Conservation (phyloP, 2,888 invertebrate species). For the Liodrosophila aerea region DNA sequence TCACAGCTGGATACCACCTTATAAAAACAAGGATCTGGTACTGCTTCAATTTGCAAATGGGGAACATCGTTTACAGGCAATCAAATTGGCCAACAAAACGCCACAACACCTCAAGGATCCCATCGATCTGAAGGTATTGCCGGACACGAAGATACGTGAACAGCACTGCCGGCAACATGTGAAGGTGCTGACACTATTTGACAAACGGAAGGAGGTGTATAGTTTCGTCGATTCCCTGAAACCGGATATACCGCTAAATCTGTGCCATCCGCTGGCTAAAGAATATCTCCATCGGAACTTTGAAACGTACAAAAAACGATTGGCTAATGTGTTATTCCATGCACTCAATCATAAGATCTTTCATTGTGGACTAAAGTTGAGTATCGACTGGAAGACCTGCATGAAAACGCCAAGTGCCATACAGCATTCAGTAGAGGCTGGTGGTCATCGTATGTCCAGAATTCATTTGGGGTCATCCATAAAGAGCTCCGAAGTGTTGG, state of each 20-base stretch:
- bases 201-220: slow-evolving; percentile 30
- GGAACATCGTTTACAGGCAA: slow-evolving; percentile 42
- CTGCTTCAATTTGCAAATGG: slow-evolving; percentile 33
- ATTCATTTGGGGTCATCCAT: slow-evolving; percentile 46
- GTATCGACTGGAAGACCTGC: slow-evolving; percentile 32
- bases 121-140: slow-evolving; percentile 50
- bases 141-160: slow-evolving; percentile 30
- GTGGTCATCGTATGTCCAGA: slow-evolving; percentile 30
- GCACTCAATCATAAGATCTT: slow-evolving; percentile 57
- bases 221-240: slow-evolving; percentile 55
- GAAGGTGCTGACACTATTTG: slow-evolving; percentile 17
- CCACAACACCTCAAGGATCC: slow-evolving; percentile 49
- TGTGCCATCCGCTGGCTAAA: slow-evolving; percentile 61
- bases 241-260: slow-evolving; percentile 28
- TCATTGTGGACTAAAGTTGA: slow-evolving; percentile 47
- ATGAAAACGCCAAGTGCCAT: slow-evolving; percentile 30
- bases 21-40: slow-evolving; percentile 32
- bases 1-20: not conserved
- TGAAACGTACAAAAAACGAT: slow-evolving; percentile 10
- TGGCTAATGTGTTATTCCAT: slow-evolving; percentile 49
- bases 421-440: slow-evolving; percentile 23
- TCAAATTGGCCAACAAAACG: slow-evolving; percentile 40
- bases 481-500: slow-evolving; percentile 21
- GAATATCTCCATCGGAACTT: slow-evolving; percentile 39
- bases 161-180: slow-evolving; percentile 46